A percentile compares a stretch with the other conserved stretches of the same genome.
Evolutionary conservation across 2,113 vertebrate species (phyloP).

Genomic region (Phoenicopterus ruber): DNA sequence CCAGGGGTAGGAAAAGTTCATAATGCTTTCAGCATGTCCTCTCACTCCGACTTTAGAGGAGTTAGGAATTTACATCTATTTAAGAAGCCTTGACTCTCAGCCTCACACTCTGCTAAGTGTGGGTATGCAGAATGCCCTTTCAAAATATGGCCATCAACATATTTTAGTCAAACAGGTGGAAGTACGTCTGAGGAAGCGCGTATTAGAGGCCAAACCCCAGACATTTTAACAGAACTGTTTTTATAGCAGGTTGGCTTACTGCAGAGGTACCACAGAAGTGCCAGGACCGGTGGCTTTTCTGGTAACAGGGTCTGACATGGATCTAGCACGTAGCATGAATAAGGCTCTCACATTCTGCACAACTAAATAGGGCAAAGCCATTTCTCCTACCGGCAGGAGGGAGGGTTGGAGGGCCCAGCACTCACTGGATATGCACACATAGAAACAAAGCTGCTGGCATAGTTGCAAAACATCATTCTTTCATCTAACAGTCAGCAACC

Average conservation of each 20-base stretch:
- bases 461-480: conserved; percentile 66
- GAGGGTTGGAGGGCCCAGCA: conserved; percentile 70
- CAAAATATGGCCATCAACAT: not conserved
- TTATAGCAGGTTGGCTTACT: conserved; percentile 42
- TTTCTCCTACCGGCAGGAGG: conserved; percentile 68
- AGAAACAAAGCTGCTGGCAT: conserved; percentile 73
- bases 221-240: not conserved
- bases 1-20: conserved; percentile 61
- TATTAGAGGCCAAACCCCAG: not conserved
- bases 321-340: conserved; percentile 38
- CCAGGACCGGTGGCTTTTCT: conserved; percentile 22
- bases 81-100: conserved; percentile 55
- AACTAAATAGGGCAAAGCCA: conserved; percentile 65
- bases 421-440: conserved; percentile 70
- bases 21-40: conserved; percentile 33
- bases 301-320: not conserved
- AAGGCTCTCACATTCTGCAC: conserved; percentile 59
- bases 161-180: conserved; percentile 62
- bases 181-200: not conserved
- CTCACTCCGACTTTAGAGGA: conserved; percentile 57
- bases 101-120: conserved; percentile 21
- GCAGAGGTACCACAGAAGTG: conserved; percentile 47
- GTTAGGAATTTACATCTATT: conserved; percentile 21
- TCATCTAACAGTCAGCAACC: conserved; percentile 62
- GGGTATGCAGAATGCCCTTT: conserved; percentile 38